Evolutionary conservation across 2,888 invertebrate genomes (phyloP).

Genomic region (Mesorhabditis spiculigera): DNA sequence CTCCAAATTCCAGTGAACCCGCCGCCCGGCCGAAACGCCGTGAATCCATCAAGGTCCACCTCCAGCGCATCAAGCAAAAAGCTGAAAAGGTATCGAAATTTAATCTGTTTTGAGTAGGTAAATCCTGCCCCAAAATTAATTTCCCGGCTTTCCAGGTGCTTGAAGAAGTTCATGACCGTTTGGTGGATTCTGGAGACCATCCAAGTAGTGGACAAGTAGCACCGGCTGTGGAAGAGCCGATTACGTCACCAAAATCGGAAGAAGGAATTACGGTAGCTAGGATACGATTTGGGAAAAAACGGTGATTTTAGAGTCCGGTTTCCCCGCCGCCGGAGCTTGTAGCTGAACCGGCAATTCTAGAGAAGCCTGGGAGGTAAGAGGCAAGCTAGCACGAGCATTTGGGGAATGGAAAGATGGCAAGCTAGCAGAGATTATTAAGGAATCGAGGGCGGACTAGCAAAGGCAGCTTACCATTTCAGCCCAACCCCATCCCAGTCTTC

Average conservation of each 20-base stretch:
- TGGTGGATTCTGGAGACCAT: background rate
- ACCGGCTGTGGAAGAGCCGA: too few relatives aligned
- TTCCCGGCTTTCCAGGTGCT: background rate
- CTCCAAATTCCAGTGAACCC: background rate
- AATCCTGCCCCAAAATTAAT: background rate
- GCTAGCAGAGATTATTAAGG: background rate
- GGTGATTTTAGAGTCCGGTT: background rate
- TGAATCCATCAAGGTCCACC: conserved; percentile 4
- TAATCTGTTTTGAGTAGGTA: too few relatives aligned
- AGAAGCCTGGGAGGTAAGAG: background rate
- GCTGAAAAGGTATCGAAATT: background rate
- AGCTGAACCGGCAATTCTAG: background rate
- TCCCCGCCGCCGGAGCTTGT: background rate
- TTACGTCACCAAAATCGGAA: too few relatives aligned
- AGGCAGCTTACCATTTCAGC: background rate
- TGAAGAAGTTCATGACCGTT: conserved; percentile 4
- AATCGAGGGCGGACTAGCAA: background rate
- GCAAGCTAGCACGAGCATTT: background rate
- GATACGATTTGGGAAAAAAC: too few relatives aligned
- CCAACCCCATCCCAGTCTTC: conserved; percentile 14
- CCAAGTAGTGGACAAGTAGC: too few relatives aligned
- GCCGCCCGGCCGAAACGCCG: background rate
- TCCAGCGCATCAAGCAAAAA: background rate
- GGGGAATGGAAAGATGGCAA: background rate
- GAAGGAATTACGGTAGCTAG: too few relatives aligned